These are phyloP conservation scores for Myiopsitta monachus DNA, from an alignment of 2,113 vertebrate genomes.

Conservation along the genomic window DNA sequence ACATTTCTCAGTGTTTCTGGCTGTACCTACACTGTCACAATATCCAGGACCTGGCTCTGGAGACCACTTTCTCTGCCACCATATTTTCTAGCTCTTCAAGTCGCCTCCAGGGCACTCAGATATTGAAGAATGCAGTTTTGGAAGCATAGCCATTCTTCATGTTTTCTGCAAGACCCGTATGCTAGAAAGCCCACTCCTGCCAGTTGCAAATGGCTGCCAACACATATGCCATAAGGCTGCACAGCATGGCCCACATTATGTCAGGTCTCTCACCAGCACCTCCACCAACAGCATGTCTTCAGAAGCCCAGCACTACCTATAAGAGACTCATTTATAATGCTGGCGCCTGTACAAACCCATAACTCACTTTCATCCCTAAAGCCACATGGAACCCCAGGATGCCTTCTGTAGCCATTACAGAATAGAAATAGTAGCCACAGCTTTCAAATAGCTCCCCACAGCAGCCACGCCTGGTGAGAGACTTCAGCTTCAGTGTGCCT, in stretches of 20 bases:
- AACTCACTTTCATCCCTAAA: background rate
- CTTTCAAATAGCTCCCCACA: background rate
- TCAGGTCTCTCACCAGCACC: background rate
- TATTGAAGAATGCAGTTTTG: background rate
- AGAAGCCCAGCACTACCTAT: background rate
- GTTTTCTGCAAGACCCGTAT: background rate
- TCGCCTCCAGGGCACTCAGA: background rate
- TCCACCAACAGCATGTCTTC: background rate
- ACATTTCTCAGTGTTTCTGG: background rate
- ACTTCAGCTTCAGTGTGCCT: background rate
- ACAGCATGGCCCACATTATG: background rate
- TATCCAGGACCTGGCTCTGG: background rate
- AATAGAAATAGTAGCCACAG: background rate
- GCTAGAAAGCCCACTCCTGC: background rate
- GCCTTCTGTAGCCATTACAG: background rate
- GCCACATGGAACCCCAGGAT: background rate
- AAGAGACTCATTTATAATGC: background rate
- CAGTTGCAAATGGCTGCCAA: background rate
- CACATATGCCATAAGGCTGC: background rate
- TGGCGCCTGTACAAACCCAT: background rate
- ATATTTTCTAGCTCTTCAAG: background rate
- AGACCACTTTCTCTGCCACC: background rate
- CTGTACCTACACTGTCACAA: background rate
- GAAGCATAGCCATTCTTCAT: background rate
- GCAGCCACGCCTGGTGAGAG: rapidly evolving